Percentiles rank a stretch among this genome's conserved stretches.
phyloP scores from a whole-genome alignment of 2,888 invertebrate species.

The Stramonita haemastoma region DNA sequence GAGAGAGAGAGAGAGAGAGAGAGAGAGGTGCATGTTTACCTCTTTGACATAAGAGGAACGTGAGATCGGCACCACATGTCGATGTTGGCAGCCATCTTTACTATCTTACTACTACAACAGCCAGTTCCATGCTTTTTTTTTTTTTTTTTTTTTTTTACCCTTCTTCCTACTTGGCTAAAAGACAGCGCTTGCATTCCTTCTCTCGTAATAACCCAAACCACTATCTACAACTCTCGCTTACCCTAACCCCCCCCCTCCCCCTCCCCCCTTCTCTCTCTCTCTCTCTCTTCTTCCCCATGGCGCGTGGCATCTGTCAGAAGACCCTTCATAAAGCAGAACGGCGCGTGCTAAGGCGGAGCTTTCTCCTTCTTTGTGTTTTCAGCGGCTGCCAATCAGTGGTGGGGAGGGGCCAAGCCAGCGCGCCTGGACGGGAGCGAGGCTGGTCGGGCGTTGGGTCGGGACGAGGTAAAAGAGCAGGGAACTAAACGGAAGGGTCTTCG shows the following conservation, averaged over 20 bases:
- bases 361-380: constrained; percentile 27
- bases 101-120: constrained; percentile 27
- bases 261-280: not conserved
- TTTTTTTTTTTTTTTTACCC: not conserved
- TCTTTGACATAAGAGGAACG: constrained; percentile 3
- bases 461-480: not conserved
- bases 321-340: constrained; percentile 15
- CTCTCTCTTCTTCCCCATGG: not conserved
- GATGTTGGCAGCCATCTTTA: constrained; percentile 31
- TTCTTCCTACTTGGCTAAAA: not conserved
- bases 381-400: constrained; percentile 39
- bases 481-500: not conserved
- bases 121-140: not conserved
- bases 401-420: constrained; percentile 19
- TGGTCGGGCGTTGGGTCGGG: not conserved
- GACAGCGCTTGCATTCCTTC: not conserved
- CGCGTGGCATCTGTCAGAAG: constrained; percentile 40
- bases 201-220: not conserved
- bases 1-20: constrained; percentile 4
- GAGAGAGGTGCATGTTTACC: not conserved
- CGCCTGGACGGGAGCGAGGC: constrained; percentile 32
- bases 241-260: not conserved
- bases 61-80: constrained; percentile 23
- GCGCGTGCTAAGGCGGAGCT: constrained; percentile 37
- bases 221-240: not conserved